Evolutionary conservation across 2,888 invertebrate genomes (phyloP).

Genomic region (Andricus curvator): DNA sequence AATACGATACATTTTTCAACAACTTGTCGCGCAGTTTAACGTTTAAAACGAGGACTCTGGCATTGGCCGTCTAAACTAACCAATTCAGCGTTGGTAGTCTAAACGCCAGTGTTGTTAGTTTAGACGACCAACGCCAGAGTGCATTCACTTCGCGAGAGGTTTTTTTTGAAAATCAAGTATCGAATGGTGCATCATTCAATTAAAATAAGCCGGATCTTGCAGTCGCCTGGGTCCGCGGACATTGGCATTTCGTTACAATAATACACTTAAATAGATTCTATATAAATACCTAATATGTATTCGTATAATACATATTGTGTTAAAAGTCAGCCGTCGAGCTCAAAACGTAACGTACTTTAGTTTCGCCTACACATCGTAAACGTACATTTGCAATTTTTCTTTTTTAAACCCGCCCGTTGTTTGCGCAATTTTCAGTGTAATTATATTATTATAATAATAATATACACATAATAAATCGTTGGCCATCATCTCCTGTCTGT

Average conservation of each 20-base stretch:
- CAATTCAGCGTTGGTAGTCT: too few relatives aligned
- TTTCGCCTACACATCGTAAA: conserved; percentile 54
- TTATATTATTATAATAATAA: conserved; percentile 71
- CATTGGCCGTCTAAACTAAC: too few relatives aligned
- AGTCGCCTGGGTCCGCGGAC: conserved; percentile 71
- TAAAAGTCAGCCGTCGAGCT: conserved; percentile 72
- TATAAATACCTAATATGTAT: conserved; percentile 78
- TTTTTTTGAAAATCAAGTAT: too few relatives aligned
- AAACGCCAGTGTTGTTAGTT: too few relatives aligned
- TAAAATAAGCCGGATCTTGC: conserved; percentile 57
- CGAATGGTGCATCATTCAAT: background rate
- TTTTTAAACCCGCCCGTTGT: conserved; percentile 53
- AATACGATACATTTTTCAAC: background rate
- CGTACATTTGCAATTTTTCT: conserved; percentile 26
- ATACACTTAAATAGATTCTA: conserved; percentile 78
- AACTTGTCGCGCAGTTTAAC: too few relatives aligned
- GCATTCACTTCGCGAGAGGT: too few relatives aligned
- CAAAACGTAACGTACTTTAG: conserved; percentile 71
- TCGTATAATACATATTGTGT: conserved; percentile 77
- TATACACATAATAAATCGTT: conserved; percentile 73
- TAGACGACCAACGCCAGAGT: too few relatives aligned
- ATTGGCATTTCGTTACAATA: conserved; percentile 77
- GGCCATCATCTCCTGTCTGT: conserved; percentile 60
- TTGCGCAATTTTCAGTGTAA: conserved; percentile 48
- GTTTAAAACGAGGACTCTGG: too few relatives aligned